Percentiles rank a stretch among this genome's conserved stretches.
Evolutionary conservation across 2,888 invertebrate species (phyloP).

Genomic region (Ormyrus rosae): DNA sequence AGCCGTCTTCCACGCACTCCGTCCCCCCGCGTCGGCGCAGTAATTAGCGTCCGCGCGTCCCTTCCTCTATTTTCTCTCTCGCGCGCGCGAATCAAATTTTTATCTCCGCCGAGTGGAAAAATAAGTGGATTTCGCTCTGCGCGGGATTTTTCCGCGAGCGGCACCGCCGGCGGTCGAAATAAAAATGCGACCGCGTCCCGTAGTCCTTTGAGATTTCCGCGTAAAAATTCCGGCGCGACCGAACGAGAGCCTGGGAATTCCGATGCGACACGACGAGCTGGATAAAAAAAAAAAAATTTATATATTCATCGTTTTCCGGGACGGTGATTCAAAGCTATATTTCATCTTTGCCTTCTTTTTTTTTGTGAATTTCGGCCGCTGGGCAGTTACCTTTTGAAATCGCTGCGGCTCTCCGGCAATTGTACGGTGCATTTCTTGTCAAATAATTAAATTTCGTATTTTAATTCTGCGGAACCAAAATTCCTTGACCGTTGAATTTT

Average conservation of each 20-base stretch:
- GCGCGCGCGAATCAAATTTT: background rate
- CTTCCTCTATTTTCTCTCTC: background rate
- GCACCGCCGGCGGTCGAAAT: background rate
- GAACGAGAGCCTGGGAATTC: background rate
- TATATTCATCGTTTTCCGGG: background rate
- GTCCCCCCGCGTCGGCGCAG: background rate
- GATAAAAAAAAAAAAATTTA: background rate
- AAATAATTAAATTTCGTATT: too few relatives aligned
- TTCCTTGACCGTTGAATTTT: too few relatives aligned
- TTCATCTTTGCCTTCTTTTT: too few relatives aligned
- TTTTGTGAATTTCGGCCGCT: too few relatives aligned
- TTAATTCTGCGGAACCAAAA: too few relatives aligned
- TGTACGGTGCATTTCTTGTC: too few relatives aligned
- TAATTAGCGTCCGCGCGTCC: slow-evolving; percentile 9
- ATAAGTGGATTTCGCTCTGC: slow-evolving; percentile 14
- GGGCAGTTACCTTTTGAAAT: too few relatives aligned
- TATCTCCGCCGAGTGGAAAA: background rate
- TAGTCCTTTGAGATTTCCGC: slow-evolving; percentile 12
- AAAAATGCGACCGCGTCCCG: background rate
- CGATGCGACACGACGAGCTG: too few relatives aligned
- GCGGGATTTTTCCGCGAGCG: background rate
- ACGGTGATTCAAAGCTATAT: background rate
- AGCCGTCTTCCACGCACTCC: too few relatives aligned
- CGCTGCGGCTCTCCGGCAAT: too few relatives aligned
- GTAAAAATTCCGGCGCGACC: background rate